phyloP scores from a whole-genome alignment of 1,140 invertebrate species.

The Epicauta chinensis region DNA sequence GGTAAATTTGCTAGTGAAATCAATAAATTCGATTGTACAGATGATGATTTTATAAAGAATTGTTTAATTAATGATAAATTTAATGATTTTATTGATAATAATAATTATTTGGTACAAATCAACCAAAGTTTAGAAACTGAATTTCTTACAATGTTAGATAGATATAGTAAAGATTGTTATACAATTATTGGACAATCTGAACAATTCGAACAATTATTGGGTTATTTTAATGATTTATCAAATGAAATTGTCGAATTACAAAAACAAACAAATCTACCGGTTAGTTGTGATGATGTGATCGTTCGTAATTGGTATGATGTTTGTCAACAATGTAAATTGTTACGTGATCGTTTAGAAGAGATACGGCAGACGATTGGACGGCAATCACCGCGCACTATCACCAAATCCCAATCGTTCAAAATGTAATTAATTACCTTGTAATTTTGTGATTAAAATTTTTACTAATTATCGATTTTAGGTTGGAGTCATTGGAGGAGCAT shows the following conservation, averaged over 20 bases:
- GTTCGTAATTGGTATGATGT: constrained; percentile 41
- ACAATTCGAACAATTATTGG: constrained; percentile 25
- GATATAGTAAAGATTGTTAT: constrained; percentile 29
- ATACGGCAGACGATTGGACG: constrained; percentile 15
- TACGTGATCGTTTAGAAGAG: constrained; percentile 25
- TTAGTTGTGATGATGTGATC: constrained; percentile 5
- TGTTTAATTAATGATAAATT: constrained; percentile 31
- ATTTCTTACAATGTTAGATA: constrained; percentile 36
- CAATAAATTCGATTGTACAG: not conserved
- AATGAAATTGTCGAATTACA: constrained; percentile 31
- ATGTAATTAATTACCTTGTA: constrained; percentile 12
- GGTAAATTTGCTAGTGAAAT: constrained; percentile 39
- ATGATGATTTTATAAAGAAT: constrained; percentile 12
- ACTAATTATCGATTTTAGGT: constrained; percentile 28
- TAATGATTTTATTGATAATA: constrained; percentile 27
- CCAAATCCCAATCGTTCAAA: constrained; percentile 14
- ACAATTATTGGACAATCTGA: constrained; percentile 27
- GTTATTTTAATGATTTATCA: constrained; percentile 28
- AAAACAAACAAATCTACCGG: constrained; percentile 24
- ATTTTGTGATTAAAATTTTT: not conserved
- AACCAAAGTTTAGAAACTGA: constrained; percentile 37
- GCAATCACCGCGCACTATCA: not conserved
- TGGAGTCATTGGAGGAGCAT: constrained; percentile 28
- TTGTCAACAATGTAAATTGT: constrained; percentile 41
- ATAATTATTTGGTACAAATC: constrained; percentile 27